phyloP scores from a whole-genome alignment of 2,797 vertebrate species.

The Gambelia wislizenii region DNA sequence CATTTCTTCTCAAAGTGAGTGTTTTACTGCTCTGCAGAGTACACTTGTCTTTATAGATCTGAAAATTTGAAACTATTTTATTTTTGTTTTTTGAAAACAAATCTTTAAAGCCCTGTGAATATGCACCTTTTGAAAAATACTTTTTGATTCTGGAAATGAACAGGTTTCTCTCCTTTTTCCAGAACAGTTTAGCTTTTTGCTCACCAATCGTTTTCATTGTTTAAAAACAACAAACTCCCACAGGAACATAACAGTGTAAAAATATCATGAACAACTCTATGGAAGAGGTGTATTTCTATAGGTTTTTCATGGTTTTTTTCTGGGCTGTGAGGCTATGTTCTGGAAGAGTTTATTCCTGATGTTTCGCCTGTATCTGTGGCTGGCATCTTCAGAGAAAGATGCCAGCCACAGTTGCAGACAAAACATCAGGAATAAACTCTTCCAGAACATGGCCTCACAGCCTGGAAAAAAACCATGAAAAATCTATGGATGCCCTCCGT shows the following conservation, averaged over 20 bases:
- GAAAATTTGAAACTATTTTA: not conserved
- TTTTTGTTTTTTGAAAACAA: conserved; percentile 16
- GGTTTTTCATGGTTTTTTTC: no score
- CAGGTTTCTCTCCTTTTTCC: conserved; percentile 29
- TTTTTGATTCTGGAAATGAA: not conserved
- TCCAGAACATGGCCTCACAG: no score
- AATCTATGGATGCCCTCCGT: no score
- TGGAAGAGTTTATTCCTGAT: no score
- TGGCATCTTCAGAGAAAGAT: no score
- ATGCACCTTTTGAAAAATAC: not conserved
- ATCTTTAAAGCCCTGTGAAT: conserved; percentile 20
- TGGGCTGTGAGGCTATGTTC: no score
- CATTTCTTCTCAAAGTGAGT: conserved; percentile 28
- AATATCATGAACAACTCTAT: not conserved
- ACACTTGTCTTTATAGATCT: conserved; percentile 7
- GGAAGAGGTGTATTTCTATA: conserved; percentile 25
- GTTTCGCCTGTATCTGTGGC: no score
- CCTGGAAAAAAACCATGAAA: no score
- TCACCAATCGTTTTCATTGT: conserved; percentile 16
- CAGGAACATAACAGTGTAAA: conserved; percentile 22
- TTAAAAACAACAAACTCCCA: not conserved
- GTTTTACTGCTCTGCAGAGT: conserved; percentile 12
- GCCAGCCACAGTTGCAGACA: no score
- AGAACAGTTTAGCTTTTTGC: conserved; percentile 11
- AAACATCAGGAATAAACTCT: no score